Evolutionary conservation across 2,113 vertebrate species (phyloP).

Genomic region (Meriones unguiculatus): DNA sequence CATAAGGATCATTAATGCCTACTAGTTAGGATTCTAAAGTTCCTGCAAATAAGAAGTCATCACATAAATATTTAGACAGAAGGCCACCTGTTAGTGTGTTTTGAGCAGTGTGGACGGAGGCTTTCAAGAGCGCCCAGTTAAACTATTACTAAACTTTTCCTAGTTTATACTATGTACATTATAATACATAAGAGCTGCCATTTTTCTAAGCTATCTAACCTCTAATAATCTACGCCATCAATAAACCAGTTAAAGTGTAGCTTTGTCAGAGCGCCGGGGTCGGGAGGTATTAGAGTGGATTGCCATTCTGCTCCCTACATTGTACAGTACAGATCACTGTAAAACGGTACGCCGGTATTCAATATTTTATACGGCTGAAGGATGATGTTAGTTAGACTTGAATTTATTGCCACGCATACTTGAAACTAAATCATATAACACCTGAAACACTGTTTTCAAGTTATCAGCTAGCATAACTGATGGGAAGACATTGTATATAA

Average conservation of each 20-base stretch:
- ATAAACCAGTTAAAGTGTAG: conserved; percentile 76
- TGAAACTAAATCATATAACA: conserved; percentile 67
- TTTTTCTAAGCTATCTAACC: conserved; percentile 68
- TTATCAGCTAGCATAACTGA: conserved; percentile 75
- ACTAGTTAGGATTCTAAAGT: conserved; percentile 44
- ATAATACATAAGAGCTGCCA: conserved; percentile 24
- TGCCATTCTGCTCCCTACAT: conserved; percentile 72
- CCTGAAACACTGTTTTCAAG: conserved; percentile 73
- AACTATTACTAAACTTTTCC: conserved; percentile 44
- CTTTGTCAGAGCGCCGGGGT: conserved; percentile 57
- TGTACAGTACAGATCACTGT: conserved; percentile 71
- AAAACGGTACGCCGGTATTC: conserved; percentile 79
- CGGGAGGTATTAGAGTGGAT: conserved; percentile 66
- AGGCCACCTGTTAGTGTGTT: conserved; percentile 42
- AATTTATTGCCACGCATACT: conserved; percentile 68
- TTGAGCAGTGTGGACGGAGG: conserved; percentile 2
- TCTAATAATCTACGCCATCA: conserved; percentile 77
- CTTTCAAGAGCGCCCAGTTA: conserved; percentile 61
- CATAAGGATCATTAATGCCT: conserved; percentile 51
- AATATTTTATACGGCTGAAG: conserved; percentile 70
- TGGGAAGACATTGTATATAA: conserved; percentile 63
- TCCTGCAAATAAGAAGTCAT: conserved; percentile 33
- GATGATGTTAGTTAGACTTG: conserved; percentile 65
- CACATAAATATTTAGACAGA: conserved; percentile 31
- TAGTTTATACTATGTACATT: no score